phyloP scores from a whole-genome alignment of 2,888 invertebrate genomes.

The Anodontia alba region DNA sequence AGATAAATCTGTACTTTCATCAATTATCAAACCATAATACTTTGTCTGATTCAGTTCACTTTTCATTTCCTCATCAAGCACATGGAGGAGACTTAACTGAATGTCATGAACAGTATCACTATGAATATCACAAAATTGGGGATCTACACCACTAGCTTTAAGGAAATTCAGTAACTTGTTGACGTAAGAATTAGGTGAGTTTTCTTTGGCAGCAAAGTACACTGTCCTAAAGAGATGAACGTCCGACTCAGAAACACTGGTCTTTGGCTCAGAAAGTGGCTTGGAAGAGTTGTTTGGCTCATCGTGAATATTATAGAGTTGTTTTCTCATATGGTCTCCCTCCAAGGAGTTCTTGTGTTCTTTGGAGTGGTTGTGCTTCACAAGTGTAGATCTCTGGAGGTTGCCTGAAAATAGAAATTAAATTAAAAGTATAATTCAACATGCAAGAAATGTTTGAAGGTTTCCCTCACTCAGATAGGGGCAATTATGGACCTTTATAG shows the following conservation, averaged over 20 bases:
- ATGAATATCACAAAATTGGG: not conserved
- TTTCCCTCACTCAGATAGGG: too few species aligned
- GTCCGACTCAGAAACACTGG: not conserved
- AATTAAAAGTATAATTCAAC: too few species aligned
- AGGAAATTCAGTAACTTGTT: not conserved
- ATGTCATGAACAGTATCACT: not conserved
- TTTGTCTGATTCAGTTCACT: not conserved
- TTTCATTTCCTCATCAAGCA: not conserved
- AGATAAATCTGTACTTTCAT: constrained; percentile 1
- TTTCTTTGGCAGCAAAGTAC: constrained; percentile 20
- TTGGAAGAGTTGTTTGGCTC: not conserved
- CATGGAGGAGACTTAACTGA: not conserved
- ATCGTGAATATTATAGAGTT: not conserved
- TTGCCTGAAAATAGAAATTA: constrained; percentile 4
- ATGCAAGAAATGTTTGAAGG: too few species aligned
- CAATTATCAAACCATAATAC: constrained; percentile 2
- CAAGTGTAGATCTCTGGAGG: constrained; percentile 11
- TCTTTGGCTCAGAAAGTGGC: not conserved
- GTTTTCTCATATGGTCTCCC: not conserved
- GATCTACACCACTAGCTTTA: not conserved
- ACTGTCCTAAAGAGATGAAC: constrained; percentile 26
- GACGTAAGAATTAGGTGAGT: not conserved
- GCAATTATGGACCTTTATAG: too few species aligned
- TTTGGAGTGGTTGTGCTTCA: constrained; percentile 20
- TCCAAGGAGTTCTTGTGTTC: constrained; percentile 24